Base-by-base conservation (phyloP, 2,797 vertebrate species). In the Paramormyrops hopkinsi region DNA sequence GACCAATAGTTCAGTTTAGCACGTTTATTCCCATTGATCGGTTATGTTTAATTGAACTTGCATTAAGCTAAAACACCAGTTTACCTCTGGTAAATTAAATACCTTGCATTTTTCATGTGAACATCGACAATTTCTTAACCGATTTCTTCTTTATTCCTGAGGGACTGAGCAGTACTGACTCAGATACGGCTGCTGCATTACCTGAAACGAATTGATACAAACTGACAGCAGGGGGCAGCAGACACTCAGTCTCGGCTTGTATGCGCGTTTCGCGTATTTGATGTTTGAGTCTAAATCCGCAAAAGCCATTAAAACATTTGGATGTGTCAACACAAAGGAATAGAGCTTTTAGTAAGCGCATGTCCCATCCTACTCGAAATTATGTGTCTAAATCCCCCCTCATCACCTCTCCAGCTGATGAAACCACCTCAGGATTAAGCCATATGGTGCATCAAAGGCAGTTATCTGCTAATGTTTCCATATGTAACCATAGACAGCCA, bases 141-240 rank as follows among this genome's bases (percentile, higher is more conserved):
- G 5, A 17, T 41, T n/a, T 79, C 73, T 4, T 25, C 7, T 14
- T 37, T 37, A 29, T 69, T 79, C 44, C 33, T 7, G 73, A 79
- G 33, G 73, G 5, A 79, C 17, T n/a, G 73, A 79, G 33, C 5
- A 25, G 1, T 25, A 51, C 62, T 87, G 17, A 56, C 17, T 11
- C 9, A 17, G 6, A 5, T 48, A 53, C 2, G 1, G 41, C 82
- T 25, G 41, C 82, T 50, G 41, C 41, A 50, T 50, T 22, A 12
- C 22, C n/a, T 12, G 82, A 50, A 50, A 11, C 8, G 4, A 48
- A 84, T 25, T 22, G 17, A 41, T 17, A 51, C 1, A 54, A 3
- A n/a, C 53, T 33, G 85, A 17, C 95, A 94, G 92, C 92, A 96
- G 95, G 91, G 93, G 95, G 94, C 94, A 96, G 95, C 91, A 94